phyloP scores from a whole-genome alignment of 2,113 vertebrate genomes.

The Thunnus thynnus region DNA sequence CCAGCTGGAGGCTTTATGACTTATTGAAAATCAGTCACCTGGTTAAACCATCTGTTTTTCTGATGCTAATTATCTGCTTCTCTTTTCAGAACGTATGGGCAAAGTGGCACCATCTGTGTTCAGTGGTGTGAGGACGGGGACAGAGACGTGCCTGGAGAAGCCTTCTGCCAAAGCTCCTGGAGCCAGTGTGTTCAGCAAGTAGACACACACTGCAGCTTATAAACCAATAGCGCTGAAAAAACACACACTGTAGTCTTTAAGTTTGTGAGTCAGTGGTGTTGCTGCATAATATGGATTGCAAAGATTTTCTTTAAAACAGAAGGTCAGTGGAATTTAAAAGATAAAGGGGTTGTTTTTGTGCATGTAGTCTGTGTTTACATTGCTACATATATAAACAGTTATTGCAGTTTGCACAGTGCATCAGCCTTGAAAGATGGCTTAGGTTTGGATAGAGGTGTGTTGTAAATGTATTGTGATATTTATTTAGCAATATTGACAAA shows the following conservation, averaged over 20 bases:
- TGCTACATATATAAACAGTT: conserved; percentile 8
- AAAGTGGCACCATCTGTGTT: conserved; percentile 92
- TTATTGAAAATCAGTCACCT: not conserved
- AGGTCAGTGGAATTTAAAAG: not conserved
- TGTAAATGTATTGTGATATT: not conserved
- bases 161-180: conserved; percentile 80
- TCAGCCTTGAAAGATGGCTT: not conserved
- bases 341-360: not conserved
- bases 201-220: not conserved
- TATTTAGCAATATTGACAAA: not conserved
- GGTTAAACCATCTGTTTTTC: not conserved
- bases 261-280: not conserved
- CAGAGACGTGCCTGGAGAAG: conserved; percentile 90
- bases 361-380: conserved; percentile 4
- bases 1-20: not conserved
- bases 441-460: not conserved
- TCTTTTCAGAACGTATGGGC: conserved; percentile 89
- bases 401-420: conserved; percentile 5
- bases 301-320: not conserved
- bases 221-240: not conserved
- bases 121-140: conserved; percentile 88
- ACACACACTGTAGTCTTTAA: not conserved
- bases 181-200: conserved; percentile 91
- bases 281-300: not conserved
- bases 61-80: not conserved